These are phyloP conservation scores for Callocephalon fimbriatum DNA, from an alignment of 2,113 vertebrate genomes.

Conservation along the genomic window DNA sequence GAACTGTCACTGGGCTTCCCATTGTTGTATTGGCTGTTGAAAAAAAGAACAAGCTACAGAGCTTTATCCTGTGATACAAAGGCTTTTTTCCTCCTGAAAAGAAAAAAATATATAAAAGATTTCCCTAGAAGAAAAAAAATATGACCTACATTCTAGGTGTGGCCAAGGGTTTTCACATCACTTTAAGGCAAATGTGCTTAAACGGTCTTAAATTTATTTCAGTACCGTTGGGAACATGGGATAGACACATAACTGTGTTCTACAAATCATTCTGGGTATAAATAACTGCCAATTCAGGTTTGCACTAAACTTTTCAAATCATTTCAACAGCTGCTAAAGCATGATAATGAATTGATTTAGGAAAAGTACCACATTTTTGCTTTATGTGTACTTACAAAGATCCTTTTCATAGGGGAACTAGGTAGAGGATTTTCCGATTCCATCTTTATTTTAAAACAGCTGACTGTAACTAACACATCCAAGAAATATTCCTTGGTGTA, in stretches of 20 bases:
- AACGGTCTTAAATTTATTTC: neutral
- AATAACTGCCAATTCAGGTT: neutral
- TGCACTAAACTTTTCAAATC: neutral
- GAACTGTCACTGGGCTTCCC: neutral
- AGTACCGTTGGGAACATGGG: neutral
- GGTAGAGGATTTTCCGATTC: neutral
- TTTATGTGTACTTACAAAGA: neutral
- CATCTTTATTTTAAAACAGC: neutral
- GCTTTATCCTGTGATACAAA: neutral
- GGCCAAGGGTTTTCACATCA: neutral
- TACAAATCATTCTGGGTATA: neutral
- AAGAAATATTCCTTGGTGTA: neutral
- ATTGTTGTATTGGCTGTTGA: neutral
- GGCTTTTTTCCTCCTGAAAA: neutral
- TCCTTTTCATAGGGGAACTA: neutral
- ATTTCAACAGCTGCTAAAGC: neutral
- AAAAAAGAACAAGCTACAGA: neutral
- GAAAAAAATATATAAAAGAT: neutral
- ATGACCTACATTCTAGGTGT: neutral
- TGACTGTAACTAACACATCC: neutral
- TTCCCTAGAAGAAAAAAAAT: neutral
- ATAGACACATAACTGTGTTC: neutral
- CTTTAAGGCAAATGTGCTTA: neutral
- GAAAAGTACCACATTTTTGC: neutral
- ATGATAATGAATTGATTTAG: neutral